Conservation (phyloP, 2,888 invertebrate species). For the Drosophila tanythrix region DNA sequence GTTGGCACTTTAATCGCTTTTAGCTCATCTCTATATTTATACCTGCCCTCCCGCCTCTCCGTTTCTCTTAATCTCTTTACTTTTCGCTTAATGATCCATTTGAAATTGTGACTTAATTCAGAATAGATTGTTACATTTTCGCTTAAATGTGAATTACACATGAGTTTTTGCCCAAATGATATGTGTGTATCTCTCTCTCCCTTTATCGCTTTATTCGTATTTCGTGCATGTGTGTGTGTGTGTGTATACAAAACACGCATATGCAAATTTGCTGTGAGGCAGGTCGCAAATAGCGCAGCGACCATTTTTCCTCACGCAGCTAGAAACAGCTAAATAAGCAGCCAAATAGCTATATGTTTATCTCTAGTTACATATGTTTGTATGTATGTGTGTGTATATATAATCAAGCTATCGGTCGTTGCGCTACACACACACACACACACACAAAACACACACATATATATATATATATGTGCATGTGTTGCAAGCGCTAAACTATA, state of each 20-base stretch:
- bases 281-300: conserved; percentile 69
- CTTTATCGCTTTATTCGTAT: conserved; percentile 20
- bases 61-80: not conserved
- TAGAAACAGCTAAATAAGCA: conserved; percentile 40
- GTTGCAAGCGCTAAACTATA: conserved; percentile 28
- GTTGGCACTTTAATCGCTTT: conserved; percentile 3
- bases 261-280: conserved; percentile 75
- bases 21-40: not conserved
- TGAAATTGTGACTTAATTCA: conserved; percentile 48
- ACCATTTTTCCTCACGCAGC: conserved; percentile 41
- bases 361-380: not conserved
- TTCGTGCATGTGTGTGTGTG: conserved; percentile 25
- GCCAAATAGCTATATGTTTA: conserved; percentile 28
- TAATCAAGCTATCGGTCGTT: conserved; percentile 53
- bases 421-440: conserved; percentile 35
- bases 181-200: conserved; percentile 19
- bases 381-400: not conserved
- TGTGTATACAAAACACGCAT: conserved; percentile 51
- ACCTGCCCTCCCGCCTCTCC: not conserved
- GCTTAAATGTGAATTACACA: conserved; percentile 61
- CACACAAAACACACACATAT: not conserved
- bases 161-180: conserved; percentile 51
- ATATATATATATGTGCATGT: not conserved
- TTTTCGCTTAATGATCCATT: conserved; percentile 32
- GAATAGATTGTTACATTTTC: conserved; percentile 52